These are phyloP conservation scores for Aulostomus chinensis DNA, from an alignment of 2,797 vertebrate species.

Conservation along the genomic window DNA sequence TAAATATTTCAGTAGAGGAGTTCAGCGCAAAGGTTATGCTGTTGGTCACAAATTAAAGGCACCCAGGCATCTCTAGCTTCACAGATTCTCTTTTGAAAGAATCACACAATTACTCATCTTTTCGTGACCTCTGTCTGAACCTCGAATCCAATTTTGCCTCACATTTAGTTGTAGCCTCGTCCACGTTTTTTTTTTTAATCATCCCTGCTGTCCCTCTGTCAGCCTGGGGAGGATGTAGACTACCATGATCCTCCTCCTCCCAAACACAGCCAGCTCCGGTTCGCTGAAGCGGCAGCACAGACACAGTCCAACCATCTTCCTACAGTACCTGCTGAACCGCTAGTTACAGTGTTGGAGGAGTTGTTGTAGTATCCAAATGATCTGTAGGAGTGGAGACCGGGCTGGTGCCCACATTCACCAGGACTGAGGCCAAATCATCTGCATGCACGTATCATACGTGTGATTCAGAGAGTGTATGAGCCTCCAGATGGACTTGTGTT, in stretches of 20 bases:
- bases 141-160: background rate
- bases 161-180: background rate
- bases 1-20: background rate
- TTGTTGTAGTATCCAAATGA: background rate
- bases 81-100: too few relatives aligned
- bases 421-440: background rate
- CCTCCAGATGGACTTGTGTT: too few relatives aligned
- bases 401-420: conserved; percentile 8
- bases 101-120: background rate
- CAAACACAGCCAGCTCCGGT: too few relatives aligned
- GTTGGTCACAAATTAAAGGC: background rate
- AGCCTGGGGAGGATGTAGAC: conserved; percentile 4
- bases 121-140: background rate
- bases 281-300: conserved; percentile 13
- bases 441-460: background rate
- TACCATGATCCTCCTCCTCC: conserved; percentile 8
- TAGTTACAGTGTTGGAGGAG: conserved; percentile 3
- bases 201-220: conserved; percentile 10
- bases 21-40: background rate
- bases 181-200: background rate
- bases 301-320: conserved; percentile 29
- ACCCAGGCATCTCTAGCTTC: background rate
- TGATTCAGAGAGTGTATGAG: conserved; percentile 1
- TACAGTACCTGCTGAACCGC: conserved; percentile 9
- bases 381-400: conserved; percentile 15